Evolutionary conservation across 2,888 invertebrate genomes (phyloP), one percentile per base, ranked within the genome.

Genomic region (Amblyjoppa fuscipennis): DNA sequence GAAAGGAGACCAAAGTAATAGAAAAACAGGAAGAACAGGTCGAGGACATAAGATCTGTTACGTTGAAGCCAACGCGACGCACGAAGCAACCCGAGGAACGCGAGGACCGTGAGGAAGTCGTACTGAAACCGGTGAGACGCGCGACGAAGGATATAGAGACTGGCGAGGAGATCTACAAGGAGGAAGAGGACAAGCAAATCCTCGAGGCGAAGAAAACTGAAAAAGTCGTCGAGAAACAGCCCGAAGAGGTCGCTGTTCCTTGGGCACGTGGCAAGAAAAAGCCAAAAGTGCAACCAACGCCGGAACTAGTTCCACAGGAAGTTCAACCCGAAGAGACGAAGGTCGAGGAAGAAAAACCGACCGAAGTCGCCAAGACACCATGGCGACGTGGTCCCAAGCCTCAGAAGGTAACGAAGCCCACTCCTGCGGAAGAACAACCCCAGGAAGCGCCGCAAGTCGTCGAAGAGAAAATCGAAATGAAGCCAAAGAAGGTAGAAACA

Each of bases 381-480:
- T 94, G 94, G 94, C 87, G 81, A 28, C 88, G 85, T 6, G 87
- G 78, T 49, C 51, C 84, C 2, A 85, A 84, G 66, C 41, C 76
- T 13, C 82, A 85, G 53, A 90, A 87, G 45, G 56, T 81, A 13
- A 87, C 85, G n/a, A 86, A 87, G 59, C 25, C 78, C 16, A 34
- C 71, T 25, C 28, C 80, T 0, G 80, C 85, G 41, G 87, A 78
- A 49, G 78, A 88, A 69, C 71, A 83, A 61, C 45, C 61, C 28
- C 90, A 91, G 76, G 94, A 94, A 81, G 59, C 81, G 88, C 16
- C 71, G 4, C 45, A 76, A 38, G 83, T 88, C 13, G 86, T 87
- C 34, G 88, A 94, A 85, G 94, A 94, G 93, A 93, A 93, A n/a
- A 91, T 92, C 82, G 93, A 94, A 77, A 87, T 93, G 4, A 93